Base-by-base conservation (phyloP, 2,113 vertebrate species). In the Scolopax mira region DNA sequence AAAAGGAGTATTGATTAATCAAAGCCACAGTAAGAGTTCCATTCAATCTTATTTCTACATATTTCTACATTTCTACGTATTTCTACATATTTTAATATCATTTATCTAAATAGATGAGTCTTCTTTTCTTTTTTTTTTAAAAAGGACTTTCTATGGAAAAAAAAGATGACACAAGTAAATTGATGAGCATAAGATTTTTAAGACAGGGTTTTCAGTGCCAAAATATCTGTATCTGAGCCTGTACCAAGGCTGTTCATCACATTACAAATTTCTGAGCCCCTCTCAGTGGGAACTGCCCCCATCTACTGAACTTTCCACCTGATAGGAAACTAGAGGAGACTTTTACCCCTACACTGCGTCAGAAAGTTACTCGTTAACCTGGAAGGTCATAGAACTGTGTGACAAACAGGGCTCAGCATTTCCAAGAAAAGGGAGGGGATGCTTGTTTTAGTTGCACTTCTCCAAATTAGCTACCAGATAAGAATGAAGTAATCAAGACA, bases 381-480 rank as follows among this genome's bases (percentile, higher is more conserved):
- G 62, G 61, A 60, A 89, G 89, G 81, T 67, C 48, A 5, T 0
- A 73, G 66, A 25, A 65, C 25, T 0, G 18, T 27, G 46, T 46
- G 22, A 42, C 52, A 75, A 82, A 88, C 61, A 75, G 27, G 10
- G 5, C 41, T 57, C 30, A 42, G 60, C 1, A 0, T 64, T 94
- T 85, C 93, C 61, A 71, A 71, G 87, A 85, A 91, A 54, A 67
- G 35, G 51, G 55, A 74, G 24, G 28, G 60, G 21, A 62, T 75
- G 81, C 94, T 93, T 95, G 62, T 42, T 81, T 87, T 11, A 79
- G n/a, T 13, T 87, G 46, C 46, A n/a, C 41, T 92, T 90, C 84
- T 86, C 72, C 1, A 2, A 83, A 71, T 42, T 71, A 3, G 3
- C 19, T 94, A 89, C 83, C 73, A 92, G 73, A 35, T 81, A 91